Conservation (phyloP, 2,888 invertebrate species). For the Ganaspis brasiliensis region DNA sequence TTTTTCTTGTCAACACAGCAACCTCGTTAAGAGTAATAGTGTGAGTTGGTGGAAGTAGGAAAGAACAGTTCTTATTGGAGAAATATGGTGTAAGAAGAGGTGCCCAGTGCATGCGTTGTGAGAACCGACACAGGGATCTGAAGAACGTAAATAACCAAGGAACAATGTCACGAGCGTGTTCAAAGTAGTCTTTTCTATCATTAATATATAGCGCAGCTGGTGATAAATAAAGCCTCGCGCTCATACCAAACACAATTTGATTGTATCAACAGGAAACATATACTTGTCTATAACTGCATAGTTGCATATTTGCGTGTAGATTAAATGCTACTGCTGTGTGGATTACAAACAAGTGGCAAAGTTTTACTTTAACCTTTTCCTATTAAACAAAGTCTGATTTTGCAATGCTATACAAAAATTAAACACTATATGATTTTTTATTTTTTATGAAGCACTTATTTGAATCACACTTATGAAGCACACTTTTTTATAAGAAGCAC, state of each 20-base stretch:
- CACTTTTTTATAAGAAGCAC: no score
- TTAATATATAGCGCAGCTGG: constrained; percentile 18
- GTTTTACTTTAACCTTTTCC: no score
- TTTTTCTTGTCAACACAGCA: constrained; percentile 14
- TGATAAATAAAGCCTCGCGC: constrained; percentile 13
- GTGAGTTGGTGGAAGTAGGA: background rate
- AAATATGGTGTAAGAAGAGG: constrained; percentile 6
- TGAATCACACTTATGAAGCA: no score
- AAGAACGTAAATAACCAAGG: constrained; percentile 22
- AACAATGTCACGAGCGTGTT: constrained; percentile 15
- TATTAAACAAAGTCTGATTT: no score
- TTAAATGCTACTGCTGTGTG: no score
- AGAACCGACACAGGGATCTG: constrained; percentile 5
- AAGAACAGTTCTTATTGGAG: background rate
- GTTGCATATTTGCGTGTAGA: no score
- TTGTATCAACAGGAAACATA: background rate
- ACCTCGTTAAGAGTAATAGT: constrained; percentile 10
- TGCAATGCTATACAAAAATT: no score
- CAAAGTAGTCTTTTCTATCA: constrained; percentile 21
- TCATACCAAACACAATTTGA: background rate
- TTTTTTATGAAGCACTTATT: no score
- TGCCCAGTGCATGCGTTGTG: background rate
- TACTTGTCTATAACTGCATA: constrained; percentile 1
- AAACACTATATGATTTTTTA: no score
- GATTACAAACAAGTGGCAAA: no score